phyloP scores from a whole-genome alignment of 2,113 vertebrate species.

The Laterallus jamaicensis region DNA sequence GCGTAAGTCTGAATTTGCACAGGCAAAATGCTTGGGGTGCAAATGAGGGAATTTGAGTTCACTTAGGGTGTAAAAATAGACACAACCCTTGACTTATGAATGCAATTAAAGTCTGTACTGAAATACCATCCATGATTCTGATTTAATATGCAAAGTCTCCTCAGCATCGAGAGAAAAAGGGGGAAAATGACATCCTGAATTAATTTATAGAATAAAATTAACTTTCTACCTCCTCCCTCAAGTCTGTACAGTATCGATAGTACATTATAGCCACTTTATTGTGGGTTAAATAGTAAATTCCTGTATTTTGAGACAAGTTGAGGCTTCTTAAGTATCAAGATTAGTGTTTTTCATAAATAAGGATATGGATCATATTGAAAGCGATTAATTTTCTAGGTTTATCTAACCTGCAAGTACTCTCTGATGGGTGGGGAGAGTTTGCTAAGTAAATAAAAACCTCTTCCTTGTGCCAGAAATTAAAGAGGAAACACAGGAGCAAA shows the following conservation, averaged over 20 bases:
- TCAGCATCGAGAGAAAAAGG: not conserved
- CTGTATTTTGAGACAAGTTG: not conserved
- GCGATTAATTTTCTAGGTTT: not conserved
- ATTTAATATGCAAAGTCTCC: not conserved
- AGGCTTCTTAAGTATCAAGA: not conserved
- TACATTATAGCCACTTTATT: not conserved
- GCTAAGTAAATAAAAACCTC: not conserved
- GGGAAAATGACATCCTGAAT: not conserved
- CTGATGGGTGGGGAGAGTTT: not conserved
- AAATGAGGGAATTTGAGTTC: not conserved
- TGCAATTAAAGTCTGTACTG: not conserved
- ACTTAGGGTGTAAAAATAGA: not conserved
- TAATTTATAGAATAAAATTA: not conserved
- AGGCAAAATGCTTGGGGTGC: too few species aligned
- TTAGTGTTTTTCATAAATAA: not conserved
- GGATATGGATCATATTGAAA: not conserved
- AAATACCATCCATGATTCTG: not conserved
- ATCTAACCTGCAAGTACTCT: not conserved
- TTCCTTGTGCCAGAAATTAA: not conserved
- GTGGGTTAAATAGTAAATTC: not conserved
- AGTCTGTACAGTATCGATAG: not conserved
- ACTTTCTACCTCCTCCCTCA: too few species aligned
- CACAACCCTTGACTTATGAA: not conserved
- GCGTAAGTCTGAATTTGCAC: not conserved
- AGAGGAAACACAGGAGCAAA: not conserved